Conservation (phyloP, 1,140 invertebrate species). For the Melanaphis sacchari region DNA sequence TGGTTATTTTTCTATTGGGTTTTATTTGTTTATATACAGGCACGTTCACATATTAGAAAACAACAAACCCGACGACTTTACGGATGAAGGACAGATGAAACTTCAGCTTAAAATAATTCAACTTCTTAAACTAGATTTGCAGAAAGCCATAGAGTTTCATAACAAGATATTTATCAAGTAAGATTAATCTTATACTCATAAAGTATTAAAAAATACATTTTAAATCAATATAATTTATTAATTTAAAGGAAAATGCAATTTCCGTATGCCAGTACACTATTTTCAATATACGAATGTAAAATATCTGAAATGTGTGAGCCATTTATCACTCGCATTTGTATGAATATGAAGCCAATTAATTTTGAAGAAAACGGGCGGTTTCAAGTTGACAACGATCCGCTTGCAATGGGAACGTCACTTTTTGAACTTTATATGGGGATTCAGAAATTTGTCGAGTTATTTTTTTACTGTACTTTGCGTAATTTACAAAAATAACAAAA, state of each 20-base stretch:
- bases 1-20: neutral
- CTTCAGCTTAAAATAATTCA: conserved; percentile 84
- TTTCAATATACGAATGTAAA: conserved; percentile 59
- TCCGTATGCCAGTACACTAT: conserved; percentile 24
- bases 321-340: conserved; percentile 75
- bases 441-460: conserved; percentile 81
- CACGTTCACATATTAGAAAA: conserved; percentile 76
- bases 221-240: neutral
- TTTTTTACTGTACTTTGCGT: neutral
- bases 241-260: conserved; percentile 50
- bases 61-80: conserved; percentile 69
- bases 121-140: conserved; percentile 80
- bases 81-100: conserved; percentile 72
- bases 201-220: neutral
- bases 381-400: conserved; percentile 68
- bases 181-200: conserved; percentile 61
- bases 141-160: conserved; percentile 80
- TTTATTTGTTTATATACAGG: conserved; percentile 63
- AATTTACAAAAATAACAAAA: neutral
- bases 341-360: conserved; percentile 73
- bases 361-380: conserved; percentile 64
- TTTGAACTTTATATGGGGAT: conserved; percentile 91
- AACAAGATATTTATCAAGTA: conserved; percentile 83
- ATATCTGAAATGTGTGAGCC: conserved; percentile 75
- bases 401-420: conserved; percentile 81